Conservation (phyloP, 2,113 vertebrate genomes). For the Oryzias woworae region DNA sequence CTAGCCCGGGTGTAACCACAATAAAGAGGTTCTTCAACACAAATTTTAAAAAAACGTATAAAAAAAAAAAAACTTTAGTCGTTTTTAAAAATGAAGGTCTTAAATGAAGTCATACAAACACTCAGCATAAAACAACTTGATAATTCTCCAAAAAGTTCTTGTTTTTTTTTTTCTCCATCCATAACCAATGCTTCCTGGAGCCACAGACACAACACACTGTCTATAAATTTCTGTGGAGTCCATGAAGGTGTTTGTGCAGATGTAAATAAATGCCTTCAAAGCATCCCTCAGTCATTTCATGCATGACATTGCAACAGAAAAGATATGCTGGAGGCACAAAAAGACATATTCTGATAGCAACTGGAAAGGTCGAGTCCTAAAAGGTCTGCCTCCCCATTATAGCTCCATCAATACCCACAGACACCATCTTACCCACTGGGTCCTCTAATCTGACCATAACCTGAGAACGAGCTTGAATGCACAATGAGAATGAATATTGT, state of each 20-base stretch:
- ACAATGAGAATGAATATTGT: constrained; percentile 54
- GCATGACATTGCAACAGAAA: background rate
- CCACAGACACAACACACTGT: background rate
- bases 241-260: background rate
- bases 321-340: background rate
- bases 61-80: no score
- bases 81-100: no score
- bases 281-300: background rate
- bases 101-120: no score
- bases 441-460: constrained; percentile 30
- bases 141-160: no score
- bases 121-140: no score
- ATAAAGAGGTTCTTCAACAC: no score
- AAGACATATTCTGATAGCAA: background rate
- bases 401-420: constrained; percentile 36
- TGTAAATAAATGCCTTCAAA: background rate
- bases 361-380: constrained; percentile 15
- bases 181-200: background rate
- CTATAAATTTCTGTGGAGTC: background rate
- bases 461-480: constrained; percentile 26
- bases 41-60: no score
- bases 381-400: constrained; percentile 28
- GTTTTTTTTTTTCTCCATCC: no score
- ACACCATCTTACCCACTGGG: constrained; percentile 3
- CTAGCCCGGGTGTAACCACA: no score